Evolutionary conservation across 2,797 vertebrate genomes (phyloP).

Genomic region (Dicrostonyx torquatus): DNA sequence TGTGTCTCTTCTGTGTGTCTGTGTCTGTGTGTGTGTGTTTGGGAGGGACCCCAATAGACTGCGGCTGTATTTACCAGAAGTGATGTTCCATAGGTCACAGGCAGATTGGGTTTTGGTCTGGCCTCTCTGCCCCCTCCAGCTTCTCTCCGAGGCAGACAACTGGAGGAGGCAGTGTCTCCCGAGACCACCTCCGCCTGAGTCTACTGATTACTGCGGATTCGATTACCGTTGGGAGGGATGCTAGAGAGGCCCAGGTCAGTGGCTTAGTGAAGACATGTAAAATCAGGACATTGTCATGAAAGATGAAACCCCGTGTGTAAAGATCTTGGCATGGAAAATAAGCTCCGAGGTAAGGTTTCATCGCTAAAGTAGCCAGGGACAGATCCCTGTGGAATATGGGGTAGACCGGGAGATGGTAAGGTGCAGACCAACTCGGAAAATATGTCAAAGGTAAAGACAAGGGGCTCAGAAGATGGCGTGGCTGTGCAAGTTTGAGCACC

Average conservation of each 20-base stretch:
- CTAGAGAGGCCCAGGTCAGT: neutral
- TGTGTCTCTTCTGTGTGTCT: neutral
- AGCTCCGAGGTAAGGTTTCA: neutral
- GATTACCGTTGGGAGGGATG: too few relatives aligned
- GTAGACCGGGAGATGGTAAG: neutral
- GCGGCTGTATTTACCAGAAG: neutral
- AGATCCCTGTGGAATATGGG: neutral
- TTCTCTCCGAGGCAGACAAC: neutral
- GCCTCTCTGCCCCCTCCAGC: neutral
- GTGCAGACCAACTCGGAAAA: neutral
- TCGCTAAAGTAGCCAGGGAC: neutral
- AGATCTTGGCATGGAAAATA: accelerated
- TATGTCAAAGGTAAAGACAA: neutral
- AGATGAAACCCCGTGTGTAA: neutral
- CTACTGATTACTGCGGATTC: neutral
- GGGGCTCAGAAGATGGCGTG: neutral
- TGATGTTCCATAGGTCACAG: neutral
- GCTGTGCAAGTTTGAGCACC: neutral
- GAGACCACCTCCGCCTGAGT: neutral
- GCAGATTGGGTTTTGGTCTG: neutral
- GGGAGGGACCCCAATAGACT: neutral
- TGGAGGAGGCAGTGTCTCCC: neutral
- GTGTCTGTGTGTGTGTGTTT: neutral
- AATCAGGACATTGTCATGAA: neutral
- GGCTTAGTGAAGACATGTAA: neutral